Percentiles rank a stretch among this genome's conserved stretches.
Conservation (phyloP, 2,113 vertebrate species). For the Corvus hawaiiensis region DNA sequence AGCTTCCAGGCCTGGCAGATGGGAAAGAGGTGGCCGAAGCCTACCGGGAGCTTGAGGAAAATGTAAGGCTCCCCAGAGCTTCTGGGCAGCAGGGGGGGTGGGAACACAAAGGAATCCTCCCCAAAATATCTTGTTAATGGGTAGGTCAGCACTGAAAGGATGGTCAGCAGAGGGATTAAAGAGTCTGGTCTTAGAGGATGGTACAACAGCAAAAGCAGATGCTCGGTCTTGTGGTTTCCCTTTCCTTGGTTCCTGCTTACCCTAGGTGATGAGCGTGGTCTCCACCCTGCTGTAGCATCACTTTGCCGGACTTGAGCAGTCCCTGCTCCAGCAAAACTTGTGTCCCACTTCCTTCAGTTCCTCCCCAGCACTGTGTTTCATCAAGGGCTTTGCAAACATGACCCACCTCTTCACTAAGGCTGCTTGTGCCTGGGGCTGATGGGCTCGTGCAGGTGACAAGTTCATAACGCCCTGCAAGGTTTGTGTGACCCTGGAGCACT, state of each 20-base stretch:
- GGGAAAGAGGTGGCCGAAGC: constrained; percentile 47
- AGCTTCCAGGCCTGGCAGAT: neutral
- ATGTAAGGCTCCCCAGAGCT: constrained; percentile 69
- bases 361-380: neutral
- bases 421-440: neutral
- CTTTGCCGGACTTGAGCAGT: neutral
- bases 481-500: neutral
- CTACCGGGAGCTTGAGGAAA: constrained; percentile 79
- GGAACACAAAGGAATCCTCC: rapidly evolving
- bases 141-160: neutral
- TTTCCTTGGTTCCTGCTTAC: neutral
- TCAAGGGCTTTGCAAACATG: neutral
- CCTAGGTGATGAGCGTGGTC: rapidly evolving
- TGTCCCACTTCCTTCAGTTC: neutral
- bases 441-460: neutral
- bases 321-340: neutral
- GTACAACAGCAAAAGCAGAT: neutral
- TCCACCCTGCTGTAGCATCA: neutral
- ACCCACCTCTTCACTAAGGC: neutral
- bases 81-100: neutral
- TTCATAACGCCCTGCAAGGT: neutral
- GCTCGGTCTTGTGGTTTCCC: neutral
- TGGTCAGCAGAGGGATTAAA: neutral
- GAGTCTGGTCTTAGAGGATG: rapidly evolving
- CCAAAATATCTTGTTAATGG: neutral